These are phyloP conservation scores for Myotis lucifugus DNA, from an alignment of 2,113 vertebrate genomes.

Conservation along the genomic window DNA sequence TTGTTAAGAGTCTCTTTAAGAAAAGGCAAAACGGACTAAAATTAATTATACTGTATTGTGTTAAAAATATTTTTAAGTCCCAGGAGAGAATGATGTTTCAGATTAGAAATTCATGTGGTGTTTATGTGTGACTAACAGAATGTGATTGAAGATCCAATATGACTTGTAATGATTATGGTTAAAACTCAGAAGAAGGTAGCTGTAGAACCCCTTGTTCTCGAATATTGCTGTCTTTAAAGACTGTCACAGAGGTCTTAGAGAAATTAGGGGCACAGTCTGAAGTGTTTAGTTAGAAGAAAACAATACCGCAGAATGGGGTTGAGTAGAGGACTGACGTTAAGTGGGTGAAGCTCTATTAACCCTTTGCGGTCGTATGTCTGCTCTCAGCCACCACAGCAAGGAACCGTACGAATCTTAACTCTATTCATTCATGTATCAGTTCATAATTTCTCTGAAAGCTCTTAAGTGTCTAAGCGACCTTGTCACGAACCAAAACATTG, in stretches of 20 bases:
- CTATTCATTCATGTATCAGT: no score
- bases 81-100: not conserved
- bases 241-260: not conserved
- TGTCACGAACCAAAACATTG: no score
- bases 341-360: not conserved
- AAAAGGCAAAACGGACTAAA: not conserved
- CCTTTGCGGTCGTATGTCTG: no score
- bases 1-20: slow-evolving; percentile 34
- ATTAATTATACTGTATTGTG: slow-evolving; percentile 54
- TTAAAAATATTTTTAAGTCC: slow-evolving; percentile 37
- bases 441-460: no score
- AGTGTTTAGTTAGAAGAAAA: not conserved
- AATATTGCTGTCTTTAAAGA: slow-evolving; percentile 41
- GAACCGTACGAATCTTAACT: no score
- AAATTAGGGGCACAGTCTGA: not conserved
- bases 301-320: not conserved
- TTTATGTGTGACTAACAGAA: slow-evolving; percentile 35
- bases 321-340: not conserved
- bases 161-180: slow-evolving; percentile 18
- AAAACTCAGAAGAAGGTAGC: not conserved
- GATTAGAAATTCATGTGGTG: slow-evolving; percentile 29
- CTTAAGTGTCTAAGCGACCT: no score
- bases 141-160: slow-evolving; percentile 36
- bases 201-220: slow-evolving; percentile 49
- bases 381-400: no score